These are phyloP conservation scores for Cataglyphis rosenhaueri DNA, from an alignment of 2,888 invertebrate species.

Conservation along the genomic window DNA sequence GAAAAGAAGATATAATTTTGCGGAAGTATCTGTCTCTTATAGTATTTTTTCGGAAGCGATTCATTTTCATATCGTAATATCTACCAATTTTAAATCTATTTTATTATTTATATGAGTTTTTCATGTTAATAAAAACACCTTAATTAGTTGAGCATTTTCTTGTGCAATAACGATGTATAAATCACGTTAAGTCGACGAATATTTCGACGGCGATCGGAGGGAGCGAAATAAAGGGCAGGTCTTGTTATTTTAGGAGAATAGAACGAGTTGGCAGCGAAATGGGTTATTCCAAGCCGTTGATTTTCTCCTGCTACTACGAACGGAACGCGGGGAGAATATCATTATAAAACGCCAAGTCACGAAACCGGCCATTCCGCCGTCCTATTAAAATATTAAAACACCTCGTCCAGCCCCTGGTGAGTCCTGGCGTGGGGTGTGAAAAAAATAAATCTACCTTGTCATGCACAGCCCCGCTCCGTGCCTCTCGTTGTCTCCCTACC, in stretches of 20 bases:
- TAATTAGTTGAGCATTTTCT: conserved; percentile 50
- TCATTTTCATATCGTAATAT: background rate
- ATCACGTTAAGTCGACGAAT: conserved; percentile 58
- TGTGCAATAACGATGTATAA: conserved; percentile 60
- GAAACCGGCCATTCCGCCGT: conserved; percentile 84
- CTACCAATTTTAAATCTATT: background rate
- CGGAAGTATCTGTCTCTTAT: background rate
- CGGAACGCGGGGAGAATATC: conserved; percentile 84
- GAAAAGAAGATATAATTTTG: background rate
- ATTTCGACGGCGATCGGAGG: conserved; percentile 60
- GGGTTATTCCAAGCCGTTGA: conserved; percentile 80
- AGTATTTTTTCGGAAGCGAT: background rate
- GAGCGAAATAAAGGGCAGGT: conserved; percentile 64
- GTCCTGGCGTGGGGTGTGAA: conserved; percentile 83
- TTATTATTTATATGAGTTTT: conserved; percentile 38
- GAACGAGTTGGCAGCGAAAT: conserved; percentile 77
- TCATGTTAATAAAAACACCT: conserved; percentile 34
- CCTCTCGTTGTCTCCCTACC: conserved; percentile 77
- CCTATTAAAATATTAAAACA: conserved; percentile 86
- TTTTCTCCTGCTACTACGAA: conserved; percentile 80
- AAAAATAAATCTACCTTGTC: conserved; percentile 85
- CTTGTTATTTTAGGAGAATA: conserved; percentile 76
- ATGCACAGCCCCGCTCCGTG: conserved; percentile 82
- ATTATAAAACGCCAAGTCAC: conserved; percentile 85
- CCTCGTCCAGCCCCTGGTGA: conserved; percentile 83